A percentile compares a stretch with the other conserved stretches of the same genome.
These are phyloP conservation scores for Seriola quinqueradiata DNA, from an alignment of 2,113 vertebrate species.

Conservation along the genomic window DNA sequence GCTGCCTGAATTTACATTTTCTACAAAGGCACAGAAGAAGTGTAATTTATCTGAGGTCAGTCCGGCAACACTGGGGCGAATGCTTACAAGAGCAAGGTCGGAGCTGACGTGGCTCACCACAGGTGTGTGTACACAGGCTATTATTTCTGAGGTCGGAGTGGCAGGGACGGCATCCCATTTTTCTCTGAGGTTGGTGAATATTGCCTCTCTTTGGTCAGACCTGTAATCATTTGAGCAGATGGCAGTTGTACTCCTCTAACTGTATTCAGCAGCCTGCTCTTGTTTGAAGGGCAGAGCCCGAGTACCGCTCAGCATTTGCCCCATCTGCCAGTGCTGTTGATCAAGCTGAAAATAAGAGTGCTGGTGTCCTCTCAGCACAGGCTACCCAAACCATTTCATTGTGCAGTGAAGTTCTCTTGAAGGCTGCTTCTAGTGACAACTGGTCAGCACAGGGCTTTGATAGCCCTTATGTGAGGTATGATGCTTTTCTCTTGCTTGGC, in stretches of 20 bases:
- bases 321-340: slow-evolving; percentile 48
- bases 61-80: neutral
- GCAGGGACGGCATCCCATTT: slow-evolving; percentile 7
- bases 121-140: slow-evolving; percentile 41
- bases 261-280: slow-evolving; percentile 13
- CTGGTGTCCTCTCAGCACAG: slow-evolving; percentile 17
- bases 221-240: slow-evolving; percentile 56
- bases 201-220: slow-evolving; percentile 16
- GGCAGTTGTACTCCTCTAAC: slow-evolving; percentile 38
- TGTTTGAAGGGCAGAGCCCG: slow-evolving; percentile 10
- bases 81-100: slow-evolving; percentile 34
- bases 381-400: slow-evolving; percentile 15
- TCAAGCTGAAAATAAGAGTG: slow-evolving; percentile 38
- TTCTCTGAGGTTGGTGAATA: slow-evolving; percentile 21
- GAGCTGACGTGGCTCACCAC: slow-evolving; percentile 25
- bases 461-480: neutral
- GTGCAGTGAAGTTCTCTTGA: neutral
- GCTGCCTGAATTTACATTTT: slow-evolving; percentile 11
- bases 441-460: slow-evolving; percentile 7
- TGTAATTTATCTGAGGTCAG: slow-evolving; percentile 32
- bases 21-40: neutral
- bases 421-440: neutral
- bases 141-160: slow-evolving; percentile 31
- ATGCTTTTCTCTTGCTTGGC: slow-evolving; percentile 6
- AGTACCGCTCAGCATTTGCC: slow-evolving; percentile 16